Conservation (phyloP, 2,888 invertebrate species). For the Cephus nigrinus region DNA sequence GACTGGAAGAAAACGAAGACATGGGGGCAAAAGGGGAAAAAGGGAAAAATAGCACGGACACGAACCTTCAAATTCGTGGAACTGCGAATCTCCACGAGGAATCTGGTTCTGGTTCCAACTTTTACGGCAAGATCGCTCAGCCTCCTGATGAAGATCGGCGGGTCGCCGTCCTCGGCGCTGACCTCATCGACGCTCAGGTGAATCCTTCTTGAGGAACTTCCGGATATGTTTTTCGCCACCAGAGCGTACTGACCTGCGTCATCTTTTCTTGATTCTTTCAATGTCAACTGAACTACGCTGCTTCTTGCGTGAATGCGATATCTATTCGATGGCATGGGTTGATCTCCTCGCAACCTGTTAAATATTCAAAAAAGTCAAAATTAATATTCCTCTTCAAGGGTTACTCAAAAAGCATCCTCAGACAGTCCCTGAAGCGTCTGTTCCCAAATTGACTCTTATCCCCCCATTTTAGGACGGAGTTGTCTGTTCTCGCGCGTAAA, state of each 20-base stretch:
- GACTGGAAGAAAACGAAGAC: not conserved
- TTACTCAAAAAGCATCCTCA: not conserved
- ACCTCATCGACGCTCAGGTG: conserved; percentile 56
- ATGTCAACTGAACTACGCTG: conserved; percentile 73
- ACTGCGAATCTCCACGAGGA: conserved; percentile 86
- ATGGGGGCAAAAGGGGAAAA: not conserved
- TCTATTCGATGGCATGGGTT: conserved; percentile 75
- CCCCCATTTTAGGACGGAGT: not conserved
- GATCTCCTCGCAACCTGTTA: conserved; percentile 51
- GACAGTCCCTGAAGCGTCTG: not conserved
- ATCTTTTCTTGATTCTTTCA: conserved; percentile 59
- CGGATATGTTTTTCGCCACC: conserved; percentile 75
- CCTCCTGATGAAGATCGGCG: conserved; percentile 85
- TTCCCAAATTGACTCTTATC: not conserved
- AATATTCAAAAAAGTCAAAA: conserved; percentile 5
- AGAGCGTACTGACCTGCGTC: conserved; percentile 71
- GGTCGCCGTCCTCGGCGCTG: conserved; percentile 71
- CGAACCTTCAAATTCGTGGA: conserved; percentile 82
- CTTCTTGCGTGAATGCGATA: conserved; percentile 73
- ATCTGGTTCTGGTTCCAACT: conserved; percentile 87
- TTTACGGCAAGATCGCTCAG: conserved; percentile 89
- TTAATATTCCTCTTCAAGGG: not conserved
- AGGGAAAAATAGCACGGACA: conserved; percentile 10
- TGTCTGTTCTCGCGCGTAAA: not conserved
- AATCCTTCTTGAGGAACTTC: conserved; percentile 39